Evolutionary conservation across 2,113 vertebrate genomes (phyloP).

Genomic region (Acanthisitta chloris): DNA sequence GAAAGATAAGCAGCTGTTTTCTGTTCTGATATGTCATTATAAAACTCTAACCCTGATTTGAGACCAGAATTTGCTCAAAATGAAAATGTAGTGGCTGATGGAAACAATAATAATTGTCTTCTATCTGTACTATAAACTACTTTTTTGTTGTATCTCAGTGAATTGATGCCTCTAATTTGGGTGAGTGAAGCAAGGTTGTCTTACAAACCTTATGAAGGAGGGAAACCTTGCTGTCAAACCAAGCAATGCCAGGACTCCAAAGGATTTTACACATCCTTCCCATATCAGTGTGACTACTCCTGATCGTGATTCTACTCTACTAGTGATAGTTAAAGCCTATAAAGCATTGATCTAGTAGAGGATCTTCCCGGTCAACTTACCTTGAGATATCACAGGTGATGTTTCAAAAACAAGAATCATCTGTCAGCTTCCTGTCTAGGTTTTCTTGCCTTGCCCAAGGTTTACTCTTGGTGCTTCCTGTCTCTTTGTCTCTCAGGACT

Average conservation of each 20-base stretch:
- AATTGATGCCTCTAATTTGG: not conserved
- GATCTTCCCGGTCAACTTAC: not conserved
- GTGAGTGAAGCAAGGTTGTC: not conserved
- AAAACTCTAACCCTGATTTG: not conserved
- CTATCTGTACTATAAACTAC: not conserved
- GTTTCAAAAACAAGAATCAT: not conserved
- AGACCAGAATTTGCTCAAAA: not conserved
- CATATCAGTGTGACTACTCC: not conserved
- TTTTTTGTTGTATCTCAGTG: not conserved
- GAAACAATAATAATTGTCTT: not conserved
- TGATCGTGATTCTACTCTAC: not conserved
- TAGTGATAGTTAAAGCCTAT: not conserved
- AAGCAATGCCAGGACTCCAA: not conserved
- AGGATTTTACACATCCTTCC: not conserved
- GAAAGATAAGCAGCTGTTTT: not conserved
- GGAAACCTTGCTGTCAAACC: not conserved
- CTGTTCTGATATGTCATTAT: not conserved
- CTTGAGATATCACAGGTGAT: not conserved
- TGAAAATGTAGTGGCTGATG: not conserved
- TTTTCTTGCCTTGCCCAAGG: not conserved
- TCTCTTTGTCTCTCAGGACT: not conserved
- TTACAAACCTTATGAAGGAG: not conserved
- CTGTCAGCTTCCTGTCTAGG: not conserved
- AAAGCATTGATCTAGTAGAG: not conserved
- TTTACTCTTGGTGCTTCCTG: not conserved